Base-by-base conservation (phyloP, 2,797 vertebrate species). In the Paedocypris micromegethes region DNA sequence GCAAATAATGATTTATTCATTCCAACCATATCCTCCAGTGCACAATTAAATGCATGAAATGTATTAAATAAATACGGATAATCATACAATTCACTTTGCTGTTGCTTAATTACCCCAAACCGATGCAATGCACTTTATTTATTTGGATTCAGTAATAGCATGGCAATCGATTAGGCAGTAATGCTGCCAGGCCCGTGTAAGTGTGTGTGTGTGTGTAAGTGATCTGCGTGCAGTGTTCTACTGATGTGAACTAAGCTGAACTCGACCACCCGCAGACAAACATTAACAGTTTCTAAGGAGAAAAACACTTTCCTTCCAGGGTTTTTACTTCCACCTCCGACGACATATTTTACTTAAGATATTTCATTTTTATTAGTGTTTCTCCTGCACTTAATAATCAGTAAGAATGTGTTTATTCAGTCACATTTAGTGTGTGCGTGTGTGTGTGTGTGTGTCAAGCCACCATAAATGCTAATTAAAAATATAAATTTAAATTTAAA, bases 51-150 rank as follows among this genome's bases (percentile, higher is more conserved):
- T 87, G 86, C 88, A 88, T 87, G 86, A 88, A 88, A 89, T 87
- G 86, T 87, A 90, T 90, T 90, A 90, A 89, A 89, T 90, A 90
- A 91, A 91, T 89, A 90, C 87, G 84, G 83, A 85, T 86, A 86
- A 87, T 89, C 86, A 87, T 88, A 87, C 85, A 86, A 89, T 89
- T 84, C 84, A 86, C 85, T 86, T 84, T 83, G 85, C 85, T 78
- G 85, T 82, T 81, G 83, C 81, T 80, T 89, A 89, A 90, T 90
- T 88, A 89, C 80, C 85, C 77, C 84, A 74, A 86, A 86, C 87
- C 85, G 78, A 82, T 79, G 83, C 85, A 83, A 87, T 86, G 83
- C 87, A 85, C 86, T 85, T 88, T 88, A 86, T 88, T 88, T 88
- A 89, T 88, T 88, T 83, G 84, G 81, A 82, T 86, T 86, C 79